Conservation (phyloP, 2,888 invertebrate genomes). For the Isoperla grammatica region DNA sequence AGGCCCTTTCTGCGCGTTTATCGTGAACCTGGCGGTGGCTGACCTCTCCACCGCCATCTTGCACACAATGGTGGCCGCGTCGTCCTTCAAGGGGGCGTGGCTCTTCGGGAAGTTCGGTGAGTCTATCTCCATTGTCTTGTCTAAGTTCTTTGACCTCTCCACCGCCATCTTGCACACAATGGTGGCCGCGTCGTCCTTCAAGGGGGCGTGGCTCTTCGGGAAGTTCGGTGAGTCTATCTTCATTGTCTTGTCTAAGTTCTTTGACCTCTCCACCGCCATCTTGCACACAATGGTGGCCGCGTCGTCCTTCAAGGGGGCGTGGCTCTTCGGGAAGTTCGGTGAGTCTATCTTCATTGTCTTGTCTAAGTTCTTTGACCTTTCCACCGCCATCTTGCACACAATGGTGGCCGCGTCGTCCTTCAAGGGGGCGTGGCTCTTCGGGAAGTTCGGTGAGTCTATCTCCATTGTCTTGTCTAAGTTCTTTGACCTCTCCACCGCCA, state of each 20-base stretch:
- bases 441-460: slow-evolving; percentile 40
- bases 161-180: slow-evolving; percentile 40
- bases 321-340: slow-evolving; percentile 46
- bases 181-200: slow-evolving; percentile 40
- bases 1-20: slow-evolving; percentile 40
- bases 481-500: slow-evolving; percentile 38
- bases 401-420: slow-evolving; percentile 41
- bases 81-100: slow-evolving; percentile 42
- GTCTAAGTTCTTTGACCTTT: no score
- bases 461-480: background rate
- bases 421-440: slow-evolving; percentile 44
- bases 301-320: slow-evolving; percentile 40
- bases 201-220: slow-evolving; percentile 45
- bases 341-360: slow-evolving; percentile 25
- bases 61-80: slow-evolving; percentile 40
- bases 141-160: slow-evolving; percentile 39
- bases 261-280: slow-evolving; percentile 39
- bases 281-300: slow-evolving; percentile 40
- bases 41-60: slow-evolving; percentile 39
- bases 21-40: slow-evolving; percentile 40
- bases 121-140: slow-evolving; percentile 17
- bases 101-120: slow-evolving; percentile 44
- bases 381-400: slow-evolving; percentile 39
- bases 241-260: no score
- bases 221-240: slow-evolving; percentile 39